phyloP scores from a whole-genome alignment of 2,888 invertebrate species.

The Smittia sp. region DNA sequence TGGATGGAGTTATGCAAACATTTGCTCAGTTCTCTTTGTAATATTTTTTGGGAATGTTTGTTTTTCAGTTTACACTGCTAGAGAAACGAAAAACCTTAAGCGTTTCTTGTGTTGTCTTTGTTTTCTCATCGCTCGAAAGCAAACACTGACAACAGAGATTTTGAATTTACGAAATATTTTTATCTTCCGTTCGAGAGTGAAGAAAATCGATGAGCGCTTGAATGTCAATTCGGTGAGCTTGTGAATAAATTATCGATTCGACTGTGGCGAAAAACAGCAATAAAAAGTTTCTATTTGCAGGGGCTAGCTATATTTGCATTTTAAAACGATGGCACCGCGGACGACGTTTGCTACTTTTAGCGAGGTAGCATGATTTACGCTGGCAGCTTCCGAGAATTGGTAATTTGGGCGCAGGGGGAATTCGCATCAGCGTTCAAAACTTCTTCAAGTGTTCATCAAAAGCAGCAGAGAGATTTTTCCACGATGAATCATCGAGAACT shows the following conservation, averaged over 20 bases:
- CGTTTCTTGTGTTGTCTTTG: not conserved
- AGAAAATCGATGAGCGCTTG: slow-evolving; percentile 12
- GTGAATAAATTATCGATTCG: slow-evolving; percentile 14
- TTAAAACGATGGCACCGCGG: not conserved
- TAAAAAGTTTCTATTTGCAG: slow-evolving; percentile 4
- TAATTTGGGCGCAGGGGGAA: not conserved
- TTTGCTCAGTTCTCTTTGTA: slow-evolving; percentile 23
- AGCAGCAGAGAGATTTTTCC: not conserved
- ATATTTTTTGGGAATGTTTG: slow-evolving; percentile 35
- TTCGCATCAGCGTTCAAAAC: not conserved
- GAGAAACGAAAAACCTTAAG: slow-evolving; percentile 13
- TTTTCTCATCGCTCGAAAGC: not conserved
- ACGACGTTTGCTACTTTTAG: slow-evolving; percentile 1
- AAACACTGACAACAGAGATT: not conserved
- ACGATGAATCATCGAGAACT: slow-evolving; percentile 1
- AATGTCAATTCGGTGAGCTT: slow-evolving; percentile 28
- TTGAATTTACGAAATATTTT: slow-evolving; percentile 1
- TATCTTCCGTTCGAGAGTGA: slow-evolving; percentile 1
- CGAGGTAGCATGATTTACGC: not conserved
- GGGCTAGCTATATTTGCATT: not conserved
- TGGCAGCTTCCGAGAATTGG: not conserved
- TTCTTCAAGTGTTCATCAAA: not conserved
- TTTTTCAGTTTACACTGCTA: slow-evolving; percentile 34
- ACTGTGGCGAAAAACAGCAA: not conserved
- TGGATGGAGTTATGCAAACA: slow-evolving; percentile 29